Evolutionary conservation across 2,888 invertebrate genomes (phyloP).

Genomic region (Nephrocerus scutellatus): DNA sequence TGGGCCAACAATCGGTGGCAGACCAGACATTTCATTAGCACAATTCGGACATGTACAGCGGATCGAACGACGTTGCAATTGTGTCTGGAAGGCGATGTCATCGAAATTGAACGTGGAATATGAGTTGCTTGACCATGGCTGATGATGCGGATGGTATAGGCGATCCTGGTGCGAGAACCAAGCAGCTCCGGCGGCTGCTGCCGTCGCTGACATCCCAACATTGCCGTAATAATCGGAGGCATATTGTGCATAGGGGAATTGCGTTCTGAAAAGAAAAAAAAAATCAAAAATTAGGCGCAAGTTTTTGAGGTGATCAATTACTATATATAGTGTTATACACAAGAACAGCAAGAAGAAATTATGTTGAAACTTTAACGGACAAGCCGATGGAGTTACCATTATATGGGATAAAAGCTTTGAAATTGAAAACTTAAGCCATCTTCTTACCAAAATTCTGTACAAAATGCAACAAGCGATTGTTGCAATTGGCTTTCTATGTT

Average conservation of each 20-base stretch:
- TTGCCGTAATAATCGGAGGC: slow-evolving; percentile 45
- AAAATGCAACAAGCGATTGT: no score
- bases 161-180: slow-evolving; percentile 46
- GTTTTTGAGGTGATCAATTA: no score
- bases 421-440: no score
- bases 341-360: no score
- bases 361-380: no score
- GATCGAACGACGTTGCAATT: slow-evolving; percentile 62
- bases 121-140: slow-evolving; percentile 40
- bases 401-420: no score
- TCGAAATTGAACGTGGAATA: slow-evolving; percentile 44
- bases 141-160: slow-evolving; percentile 39
- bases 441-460: no score
- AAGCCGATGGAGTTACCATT: no score
- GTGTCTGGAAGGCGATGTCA: slow-evolving; percentile 47
- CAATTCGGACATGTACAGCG: slow-evolving; percentile 78
- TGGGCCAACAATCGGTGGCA: slow-evolving; percentile 63
- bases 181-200: slow-evolving; percentile 35
- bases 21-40: slow-evolving; percentile 69
- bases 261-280: slow-evolving; percentile 30
- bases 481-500: no score
- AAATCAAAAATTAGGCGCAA: not conserved
- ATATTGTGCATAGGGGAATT: slow-evolving; percentile 46
- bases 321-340: no score
- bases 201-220: slow-evolving; percentile 39